Evolutionary conservation across 2,888 invertebrate genomes (phyloP), one percentile per base, ranked within the genome.

Genomic region (Branchellion lobata): DNA sequence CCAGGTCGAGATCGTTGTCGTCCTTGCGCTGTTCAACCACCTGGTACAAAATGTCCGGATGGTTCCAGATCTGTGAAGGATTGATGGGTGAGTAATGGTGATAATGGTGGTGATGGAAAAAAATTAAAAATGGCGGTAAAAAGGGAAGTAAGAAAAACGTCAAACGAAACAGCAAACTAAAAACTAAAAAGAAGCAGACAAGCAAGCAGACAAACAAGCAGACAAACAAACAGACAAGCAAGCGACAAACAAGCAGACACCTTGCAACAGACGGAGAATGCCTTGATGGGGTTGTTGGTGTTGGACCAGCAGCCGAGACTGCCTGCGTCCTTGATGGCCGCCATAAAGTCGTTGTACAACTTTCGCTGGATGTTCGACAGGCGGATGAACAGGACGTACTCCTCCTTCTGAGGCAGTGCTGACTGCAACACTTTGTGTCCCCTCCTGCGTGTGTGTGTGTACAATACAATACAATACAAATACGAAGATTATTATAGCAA

Each of bases 231-330:
- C 40, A 40, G 8, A 40, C 40, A 40, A n/a, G n/a, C n/a, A n/a
- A n/a, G n/a, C n/a, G 8, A 40, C 40, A 40, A 5, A 40, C 40
- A 40, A 5, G 14, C 40, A 83, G 87, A 84, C 86, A 92, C 92
- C 90, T 98, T 99, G 86, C 96, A 97, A 87, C 98, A 98, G 80
- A 98, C 96, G 29, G 98, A 95, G 88, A 98, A 98, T 0, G 98
- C 96, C 88, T 96, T 96, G 80, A 99, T 89, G 0, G 98, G 97
- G 65, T 83, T 83, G 90, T 98, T 98, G 36, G 94, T 87, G 36
- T 94, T 87, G 21, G 85, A 85, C 84, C 85, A 85, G 24, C 84
- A 84, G 74, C 83, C 83, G 21, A 85, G 82, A 3, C 83, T 83
- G 3, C 84, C 84, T 14, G 84, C 81, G 53, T 86, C 85, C 21